A percentile compares a stretch with the other conserved stretches of the same genome.
Evolutionary conservation across 2,797 vertebrate species (phyloP).

Genomic region (Chromobotia macracanthus): DNA sequence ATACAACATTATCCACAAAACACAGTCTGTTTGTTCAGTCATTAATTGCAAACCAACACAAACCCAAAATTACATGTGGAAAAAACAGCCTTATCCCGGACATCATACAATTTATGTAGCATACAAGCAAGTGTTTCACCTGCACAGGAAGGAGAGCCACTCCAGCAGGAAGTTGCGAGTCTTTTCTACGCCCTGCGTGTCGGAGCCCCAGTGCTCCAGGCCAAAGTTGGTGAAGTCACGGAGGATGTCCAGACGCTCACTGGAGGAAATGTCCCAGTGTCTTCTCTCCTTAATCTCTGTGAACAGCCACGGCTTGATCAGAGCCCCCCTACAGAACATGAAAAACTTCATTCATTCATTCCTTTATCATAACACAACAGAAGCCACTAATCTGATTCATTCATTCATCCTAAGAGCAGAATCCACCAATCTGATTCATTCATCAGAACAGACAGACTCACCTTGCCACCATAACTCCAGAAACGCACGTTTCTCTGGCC

Average conservation of each 20-base stretch:
- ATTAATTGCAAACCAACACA: no score
- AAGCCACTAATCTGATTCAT: no score
- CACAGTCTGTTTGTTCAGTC: not conserved
- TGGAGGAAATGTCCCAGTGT: constrained; percentile 95
- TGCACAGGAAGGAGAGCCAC: constrained; percentile 97
- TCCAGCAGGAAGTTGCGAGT: constrained; percentile 91
- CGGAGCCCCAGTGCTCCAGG: constrained; percentile 96
- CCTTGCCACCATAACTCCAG: constrained; percentile 94
- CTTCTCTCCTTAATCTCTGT: constrained; percentile 94
- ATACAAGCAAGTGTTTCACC: constrained; percentile 69
- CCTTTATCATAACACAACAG: not conserved
- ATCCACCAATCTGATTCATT: not conserved
- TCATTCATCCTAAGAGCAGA: no score
- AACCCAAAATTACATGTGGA: no score
- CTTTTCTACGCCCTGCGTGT: constrained; percentile 92
- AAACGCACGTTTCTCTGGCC: constrained; percentile 85
- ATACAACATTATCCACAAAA: not conserved
- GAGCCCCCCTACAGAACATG: constrained; percentile 81
- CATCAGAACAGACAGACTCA: constrained; percentile 58
- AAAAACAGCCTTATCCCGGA: no score
- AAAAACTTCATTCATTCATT: not conserved
- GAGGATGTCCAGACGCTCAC: constrained; percentile 86
- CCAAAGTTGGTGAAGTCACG: constrained; percentile 86
- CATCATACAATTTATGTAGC: not conserved
- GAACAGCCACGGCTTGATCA: constrained; percentile 97